Conservation (phyloP, 1,140 invertebrate species). For the Drosophila kurseongensis region DNA sequence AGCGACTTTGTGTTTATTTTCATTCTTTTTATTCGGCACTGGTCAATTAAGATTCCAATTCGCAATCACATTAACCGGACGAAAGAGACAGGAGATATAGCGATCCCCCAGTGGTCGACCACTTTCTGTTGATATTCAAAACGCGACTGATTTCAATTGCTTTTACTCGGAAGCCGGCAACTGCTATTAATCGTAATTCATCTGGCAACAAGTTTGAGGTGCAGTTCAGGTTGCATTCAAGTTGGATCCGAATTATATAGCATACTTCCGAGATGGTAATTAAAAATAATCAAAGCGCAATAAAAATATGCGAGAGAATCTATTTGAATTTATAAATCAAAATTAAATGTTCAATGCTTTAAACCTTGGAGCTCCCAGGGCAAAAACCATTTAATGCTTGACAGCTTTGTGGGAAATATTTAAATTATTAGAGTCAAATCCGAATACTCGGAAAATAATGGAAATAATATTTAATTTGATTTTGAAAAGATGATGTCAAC, state of each 20-base stretch:
- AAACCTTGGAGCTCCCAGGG: neutral
- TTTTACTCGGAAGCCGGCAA: conserved; percentile 39
- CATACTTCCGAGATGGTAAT: conserved; percentile 14
- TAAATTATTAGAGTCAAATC: too few species aligned
- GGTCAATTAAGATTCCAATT: conserved; percentile 43
- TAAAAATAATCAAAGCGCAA: neutral
- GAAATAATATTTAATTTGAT: neutral
- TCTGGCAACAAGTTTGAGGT: conserved; percentile 51
- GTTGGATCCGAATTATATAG: neutral
- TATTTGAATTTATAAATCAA: too few species aligned
- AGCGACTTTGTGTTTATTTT: conserved; percentile 18
- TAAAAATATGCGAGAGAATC: neutral
- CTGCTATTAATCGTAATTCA: conserved; percentile 32
- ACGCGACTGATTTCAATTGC: conserved; percentile 50
- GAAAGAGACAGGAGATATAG: too few species aligned
- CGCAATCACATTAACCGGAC: conserved; percentile 23
- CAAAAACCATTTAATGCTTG: neutral
- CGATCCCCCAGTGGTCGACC: conserved; percentile 11
- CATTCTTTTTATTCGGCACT: conserved; percentile 10
- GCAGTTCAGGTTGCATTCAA: conserved; percentile 4
- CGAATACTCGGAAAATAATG: neutral
- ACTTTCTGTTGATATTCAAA: conserved; percentile 39
- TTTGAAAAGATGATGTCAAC: too few species aligned
- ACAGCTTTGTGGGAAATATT: neutral
- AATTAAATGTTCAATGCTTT: neutral